Conservation (phyloP, 2,888 invertebrate genomes). For the Sussaba pulchella region DNA sequence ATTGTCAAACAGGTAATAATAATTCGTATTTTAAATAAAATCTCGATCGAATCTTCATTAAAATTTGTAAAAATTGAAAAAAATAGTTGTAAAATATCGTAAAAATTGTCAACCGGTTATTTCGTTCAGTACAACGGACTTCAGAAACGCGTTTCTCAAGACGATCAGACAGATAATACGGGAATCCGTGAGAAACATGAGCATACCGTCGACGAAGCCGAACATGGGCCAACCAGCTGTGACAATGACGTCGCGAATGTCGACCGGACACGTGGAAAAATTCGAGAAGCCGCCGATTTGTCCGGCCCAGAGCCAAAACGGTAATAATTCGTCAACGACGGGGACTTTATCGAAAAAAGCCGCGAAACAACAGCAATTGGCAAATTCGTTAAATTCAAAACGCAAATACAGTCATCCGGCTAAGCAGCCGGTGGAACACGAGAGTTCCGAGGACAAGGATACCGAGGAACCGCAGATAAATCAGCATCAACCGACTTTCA, state of each 20-base stretch:
- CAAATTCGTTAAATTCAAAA: constrained; percentile 84
- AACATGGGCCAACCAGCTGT: constrained; percentile 79
- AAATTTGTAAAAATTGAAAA: no score
- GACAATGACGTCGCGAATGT: constrained; percentile 81
- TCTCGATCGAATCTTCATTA: no score
- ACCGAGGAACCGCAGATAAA: constrained; percentile 86
- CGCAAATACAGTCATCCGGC: constrained; percentile 80
- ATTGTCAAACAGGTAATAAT: constrained; percentile 93
- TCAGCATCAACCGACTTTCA: constrained; percentile 85
- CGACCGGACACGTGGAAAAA: constrained; percentile 81
- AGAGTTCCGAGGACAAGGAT: constrained; percentile 92
- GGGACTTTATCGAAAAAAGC: constrained; percentile 90
- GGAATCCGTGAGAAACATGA: constrained; percentile 98
- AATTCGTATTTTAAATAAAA: no score
- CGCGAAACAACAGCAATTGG: constrained; percentile 91
- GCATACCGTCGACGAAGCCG: constrained; percentile 92
- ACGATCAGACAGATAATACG: constrained; percentile 98
- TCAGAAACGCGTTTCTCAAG: constrained; percentile 98
- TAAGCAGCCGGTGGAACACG: constrained; percentile 91
- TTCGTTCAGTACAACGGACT: constrained; percentile 94
- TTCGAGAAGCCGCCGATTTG: constrained; percentile 77
- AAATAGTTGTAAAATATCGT: no score
- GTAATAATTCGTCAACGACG: constrained; percentile 69
- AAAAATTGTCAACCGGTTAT: no score
- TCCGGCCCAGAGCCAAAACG: constrained; percentile 76